Conservation (phyloP, 2,888 invertebrate species). For the Leptodirus hochenwartii region DNA sequence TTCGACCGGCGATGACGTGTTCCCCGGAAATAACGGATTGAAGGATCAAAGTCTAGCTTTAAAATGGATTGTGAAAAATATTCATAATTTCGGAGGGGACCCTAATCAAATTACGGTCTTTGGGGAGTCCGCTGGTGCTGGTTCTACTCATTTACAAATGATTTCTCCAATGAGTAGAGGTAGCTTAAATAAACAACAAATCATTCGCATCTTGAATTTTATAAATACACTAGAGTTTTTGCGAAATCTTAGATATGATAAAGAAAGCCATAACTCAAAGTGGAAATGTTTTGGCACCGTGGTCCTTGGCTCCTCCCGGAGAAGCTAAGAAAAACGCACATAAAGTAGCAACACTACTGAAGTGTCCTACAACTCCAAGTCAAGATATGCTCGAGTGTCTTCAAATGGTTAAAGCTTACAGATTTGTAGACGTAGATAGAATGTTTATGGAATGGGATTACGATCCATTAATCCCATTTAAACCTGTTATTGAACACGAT, state of each 20-base stretch:
- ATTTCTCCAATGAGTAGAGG: conserved; percentile 25
- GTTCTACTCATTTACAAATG: conserved; percentile 26
- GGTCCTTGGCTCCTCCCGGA: conserved; percentile 30
- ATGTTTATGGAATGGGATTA: conserved; percentile 54
- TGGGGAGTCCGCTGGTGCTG: conserved; percentile 28
- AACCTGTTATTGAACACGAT: conserved; percentile 54
- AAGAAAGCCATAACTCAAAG: conserved; percentile 59
- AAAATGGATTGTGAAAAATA: conserved; percentile 24
- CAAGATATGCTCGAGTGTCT: conserved; percentile 40
- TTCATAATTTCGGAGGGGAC: conserved; percentile 25
- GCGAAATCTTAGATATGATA: conserved; percentile 45
- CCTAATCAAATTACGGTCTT: conserved; percentile 24
- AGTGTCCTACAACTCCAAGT: conserved; percentile 36
- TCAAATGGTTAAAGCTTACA: conserved; percentile 37
- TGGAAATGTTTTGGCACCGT: conserved; percentile 38
- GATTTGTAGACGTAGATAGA: conserved; percentile 45
- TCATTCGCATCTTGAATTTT: too few relatives aligned
- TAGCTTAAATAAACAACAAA: conserved; percentile 12
- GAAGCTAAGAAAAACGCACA: conserved; percentile 37
- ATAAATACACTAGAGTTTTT: too few relatives aligned
- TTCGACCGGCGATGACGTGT: conserved; percentile 20
- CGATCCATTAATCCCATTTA: conserved; percentile 65
- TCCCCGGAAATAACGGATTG: conserved; percentile 27
- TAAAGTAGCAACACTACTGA: conserved; percentile 38
- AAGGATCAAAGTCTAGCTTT: conserved; percentile 27